These are phyloP conservation scores for Poecile atricapillus DNA, from an alignment of 2,113 vertebrate genomes.

Conservation along the genomic window DNA sequence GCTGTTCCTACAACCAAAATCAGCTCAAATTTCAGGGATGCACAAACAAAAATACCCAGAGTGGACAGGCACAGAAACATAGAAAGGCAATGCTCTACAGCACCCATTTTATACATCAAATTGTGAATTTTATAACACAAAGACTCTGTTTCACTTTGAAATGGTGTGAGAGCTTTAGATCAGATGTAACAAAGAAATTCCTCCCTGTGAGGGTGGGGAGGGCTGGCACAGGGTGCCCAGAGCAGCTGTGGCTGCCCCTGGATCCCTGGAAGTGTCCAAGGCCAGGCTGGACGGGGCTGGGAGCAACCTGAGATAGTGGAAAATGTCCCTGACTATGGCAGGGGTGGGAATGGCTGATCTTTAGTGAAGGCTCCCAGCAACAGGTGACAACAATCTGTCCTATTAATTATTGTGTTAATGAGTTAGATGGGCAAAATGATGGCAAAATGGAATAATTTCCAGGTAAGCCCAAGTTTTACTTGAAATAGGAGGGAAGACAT, in stretches of 20 bases:
- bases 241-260: background rate
- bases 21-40: background rate
- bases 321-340: background rate
- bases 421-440: rapidly evolving
- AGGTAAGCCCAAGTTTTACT: background rate
- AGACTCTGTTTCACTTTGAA: background rate
- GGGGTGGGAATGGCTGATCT: background rate
- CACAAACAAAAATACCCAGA: background rate
- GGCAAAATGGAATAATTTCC: background rate
- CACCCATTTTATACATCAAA: rapidly evolving
- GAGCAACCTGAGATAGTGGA: rapidly evolving
- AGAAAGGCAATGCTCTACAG: background rate
- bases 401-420: background rate
- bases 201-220: rapidly evolving
- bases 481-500: background rate
- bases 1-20: background rate
- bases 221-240: background rate
- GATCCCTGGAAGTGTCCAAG: background rate
- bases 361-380: background rate
- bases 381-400: background rate
- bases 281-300: rapidly evolving
- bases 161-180: background rate
- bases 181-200: background rate
- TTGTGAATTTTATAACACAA: rapidly evolving
- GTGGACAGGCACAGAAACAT: background rate